Conservation (phyloP, 2,888 invertebrate species). For the Teleiodes luculella region DNA sequence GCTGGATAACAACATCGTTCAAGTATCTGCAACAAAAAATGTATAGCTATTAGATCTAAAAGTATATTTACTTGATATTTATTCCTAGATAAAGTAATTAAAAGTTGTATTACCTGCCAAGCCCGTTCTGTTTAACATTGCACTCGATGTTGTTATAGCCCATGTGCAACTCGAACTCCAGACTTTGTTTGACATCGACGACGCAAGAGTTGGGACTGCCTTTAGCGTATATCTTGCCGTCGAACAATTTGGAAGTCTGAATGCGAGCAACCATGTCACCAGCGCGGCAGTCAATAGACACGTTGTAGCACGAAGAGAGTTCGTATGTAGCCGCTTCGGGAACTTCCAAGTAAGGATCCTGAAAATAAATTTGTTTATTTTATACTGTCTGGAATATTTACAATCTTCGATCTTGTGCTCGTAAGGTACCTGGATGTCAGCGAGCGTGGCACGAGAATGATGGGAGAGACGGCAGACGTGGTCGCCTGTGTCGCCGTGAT, state of each 20-base stretch:
- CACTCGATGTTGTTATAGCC: conserved; percentile 95
- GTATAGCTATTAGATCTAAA: conserved; percentile 15
- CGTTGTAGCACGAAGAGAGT: conserved; percentile 95
- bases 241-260: conserved; percentile 94
- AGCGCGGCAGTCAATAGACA: conserved; percentile 93
- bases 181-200: conserved; percentile 90
- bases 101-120: conserved; percentile 80
- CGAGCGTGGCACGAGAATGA: conserved; percentile 92
- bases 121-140: conserved; percentile 92
- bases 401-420: conserved; percentile 1
- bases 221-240: conserved; percentile 96
- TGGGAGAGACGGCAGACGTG: conserved; percentile 95
- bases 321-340: conserved; percentile 95
- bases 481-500: conserved; percentile 95
- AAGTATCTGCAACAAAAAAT: conserved; percentile 77
- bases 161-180: conserved; percentile 95
- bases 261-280: conserved; percentile 96
- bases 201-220: conserved; percentile 96
- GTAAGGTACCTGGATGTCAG: conserved; percentile 86
- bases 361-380: conserved; percentile 28
- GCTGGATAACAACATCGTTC: conserved; percentile 96
- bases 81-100: neutral
- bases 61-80: neutral
- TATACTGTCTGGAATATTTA: neutral
- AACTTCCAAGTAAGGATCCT: conserved; percentile 93